Evolutionary conservation across 1,140 invertebrate species (phyloP).

Genomic region (Drosophila sulfurigaster): DNA sequence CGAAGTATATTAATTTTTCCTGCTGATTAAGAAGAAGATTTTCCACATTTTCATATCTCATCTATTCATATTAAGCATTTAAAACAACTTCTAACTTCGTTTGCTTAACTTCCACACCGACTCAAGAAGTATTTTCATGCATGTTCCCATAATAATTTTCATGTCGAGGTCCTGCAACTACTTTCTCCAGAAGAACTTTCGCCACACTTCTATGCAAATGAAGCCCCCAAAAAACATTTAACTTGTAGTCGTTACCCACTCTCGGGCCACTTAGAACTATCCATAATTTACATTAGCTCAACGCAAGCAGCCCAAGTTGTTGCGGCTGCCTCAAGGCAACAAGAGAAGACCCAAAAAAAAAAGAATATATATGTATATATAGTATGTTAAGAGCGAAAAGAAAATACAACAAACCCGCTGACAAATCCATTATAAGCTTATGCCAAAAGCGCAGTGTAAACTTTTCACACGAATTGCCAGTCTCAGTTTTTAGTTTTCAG

Average conservation of each 20-base stretch:
- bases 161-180: constrained; percentile 2
- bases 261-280: constrained; percentile 51
- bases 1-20: not conserved
- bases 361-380: not conserved
- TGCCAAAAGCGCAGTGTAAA: constrained; percentile 75
- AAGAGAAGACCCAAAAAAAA: constrained; percentile 25
- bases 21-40: not conserved
- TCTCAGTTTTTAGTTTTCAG: constrained; percentile 57
- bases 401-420: constrained; percentile 59
- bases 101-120: constrained; percentile 5
- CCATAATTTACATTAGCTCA: constrained; percentile 70
- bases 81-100: constrained; percentile 22
- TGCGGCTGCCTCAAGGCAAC: constrained; percentile 33
- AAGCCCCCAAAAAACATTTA: constrained; percentile 30
- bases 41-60: not conserved
- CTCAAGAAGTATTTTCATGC: constrained; percentile 1
- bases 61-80: not conserved
- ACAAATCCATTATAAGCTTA: constrained; percentile 82
- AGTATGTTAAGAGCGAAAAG: no score
- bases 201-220: constrained; percentile 15
- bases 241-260: constrained; percentile 13
- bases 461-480: constrained; percentile 77
- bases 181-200: constrained; percentile 39
- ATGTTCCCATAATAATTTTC: constrained; percentile 11
- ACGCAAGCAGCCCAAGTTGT: constrained; percentile 48